Base-by-base conservation (phyloP, 2,888 invertebrate genomes). In the Laothoe populi region DNA sequence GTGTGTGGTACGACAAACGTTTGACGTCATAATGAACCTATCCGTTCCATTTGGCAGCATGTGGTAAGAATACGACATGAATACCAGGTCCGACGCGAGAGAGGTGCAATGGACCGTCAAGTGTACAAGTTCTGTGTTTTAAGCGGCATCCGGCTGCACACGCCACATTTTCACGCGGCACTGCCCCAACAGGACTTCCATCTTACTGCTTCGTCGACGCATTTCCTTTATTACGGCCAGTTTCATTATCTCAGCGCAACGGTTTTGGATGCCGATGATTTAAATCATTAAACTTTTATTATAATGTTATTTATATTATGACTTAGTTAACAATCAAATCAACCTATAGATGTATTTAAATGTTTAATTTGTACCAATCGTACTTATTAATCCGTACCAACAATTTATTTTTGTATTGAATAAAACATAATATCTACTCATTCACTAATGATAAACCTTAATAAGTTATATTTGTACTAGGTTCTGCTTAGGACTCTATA, bases 181-280 rank as follows among this genome's bases (percentile, higher is more conserved):
- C 66, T 83, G 83, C 78, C 69, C 80, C 74, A 82, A 88, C 89
- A 88, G 81, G 82, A 82, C 82, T 89, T 87, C 81, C 81, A 85
- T 81, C 82, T 88, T 86, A 84, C 77, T 78, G 79, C 77, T 75
- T 70, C 75, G 68, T 69, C 68, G 70, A 71, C 24, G 53, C 57
- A 23, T 58, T 63, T 58, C 60, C 62, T 65, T 65, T 62, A 59
- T 60, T 63, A 53, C 19, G 53, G 31, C 19, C 19, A 13, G 23
- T 13, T 31, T 16, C 19, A 53, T 53, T 53, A 53, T 11, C 16
- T 31, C 16, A 53, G 24, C 49, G 4, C 31, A 19, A 19, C 53
- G 19, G 19, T 19, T 44, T 53, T 53, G 11, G 1, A 8, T 21
- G 35, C 1, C 19, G 19, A 19, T 10, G 19, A 19, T 53, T 31